A percentile compares a stretch with the other conserved stretches of the same genome.
Conservation (phyloP, 2,113 vertebrate species). For the Ibidorhyncha struthersii region DNA sequence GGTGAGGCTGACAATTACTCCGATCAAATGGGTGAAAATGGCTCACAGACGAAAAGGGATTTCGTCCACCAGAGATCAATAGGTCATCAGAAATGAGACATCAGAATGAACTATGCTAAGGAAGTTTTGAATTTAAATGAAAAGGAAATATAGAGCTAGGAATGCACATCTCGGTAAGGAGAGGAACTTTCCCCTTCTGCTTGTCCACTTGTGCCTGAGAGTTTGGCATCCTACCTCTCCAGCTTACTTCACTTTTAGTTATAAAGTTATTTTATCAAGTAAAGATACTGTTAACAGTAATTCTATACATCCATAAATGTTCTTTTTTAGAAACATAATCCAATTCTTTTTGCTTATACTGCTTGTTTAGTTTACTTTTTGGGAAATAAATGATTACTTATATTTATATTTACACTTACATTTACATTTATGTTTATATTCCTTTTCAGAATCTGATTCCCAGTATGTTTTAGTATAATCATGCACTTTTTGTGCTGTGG, state of each 20-base stretch:
- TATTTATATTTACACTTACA: background rate
- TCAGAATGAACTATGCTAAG: background rate
- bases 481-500: background rate
- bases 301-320: background rate
- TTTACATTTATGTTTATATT: background rate
- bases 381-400: background rate
- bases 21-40: conserved; percentile 49
- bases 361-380: background rate
- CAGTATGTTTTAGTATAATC: background rate
- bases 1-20: conserved; percentile 52
- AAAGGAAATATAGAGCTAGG: background rate
- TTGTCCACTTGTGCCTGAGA: background rate
- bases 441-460: background rate
- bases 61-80: conserved; percentile 15
- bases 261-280: background rate
- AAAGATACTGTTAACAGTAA: background rate
- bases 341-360: background rate
- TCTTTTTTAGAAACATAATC: background rate
- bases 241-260: background rate
- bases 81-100: conserved; percentile 26
- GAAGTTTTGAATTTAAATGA: conserved; percentile 27
- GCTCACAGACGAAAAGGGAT: conserved; percentile 17
- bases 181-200: background rate
- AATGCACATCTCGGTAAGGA: background rate
- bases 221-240: background rate